Evolutionary conservation across 2,113 vertebrate species (phyloP).

Genomic region (Hemibagrus wyckioides): DNA sequence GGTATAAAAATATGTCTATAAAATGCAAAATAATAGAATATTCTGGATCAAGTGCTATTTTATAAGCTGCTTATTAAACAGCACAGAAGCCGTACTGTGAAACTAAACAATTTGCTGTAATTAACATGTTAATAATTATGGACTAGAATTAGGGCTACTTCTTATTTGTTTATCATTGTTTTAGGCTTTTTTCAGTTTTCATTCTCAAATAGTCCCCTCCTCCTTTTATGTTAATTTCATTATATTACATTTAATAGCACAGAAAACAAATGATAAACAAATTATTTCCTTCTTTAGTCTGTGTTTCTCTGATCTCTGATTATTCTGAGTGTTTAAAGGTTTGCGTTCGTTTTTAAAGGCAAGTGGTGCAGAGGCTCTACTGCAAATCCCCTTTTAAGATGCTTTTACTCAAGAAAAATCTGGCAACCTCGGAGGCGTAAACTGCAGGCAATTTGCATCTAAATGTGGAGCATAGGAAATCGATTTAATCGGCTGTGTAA

Average conservation of each 20-base stretch:
- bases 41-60: neutral
- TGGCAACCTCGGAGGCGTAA: slow-evolving; percentile 2
- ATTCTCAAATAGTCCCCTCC: neutral
- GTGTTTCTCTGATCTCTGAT: neutral
- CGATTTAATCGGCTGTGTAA: neutral
- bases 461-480: neutral
- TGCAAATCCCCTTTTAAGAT: neutral
- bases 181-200: neutral
- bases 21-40: neutral
- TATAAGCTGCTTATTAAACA: neutral
- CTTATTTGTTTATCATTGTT: neutral
- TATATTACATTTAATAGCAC: neutral
- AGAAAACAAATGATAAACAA: neutral
- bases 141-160: neutral
- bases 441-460: neutral
- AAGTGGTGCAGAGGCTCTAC: neutral
- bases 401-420: neutral
- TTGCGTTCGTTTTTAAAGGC: neutral
- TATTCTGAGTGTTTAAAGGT: neutral
- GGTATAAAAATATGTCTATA: neutral
- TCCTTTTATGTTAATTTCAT: neutral
- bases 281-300: neutral
- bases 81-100: neutral
- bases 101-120: too few relatives aligned
- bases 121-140: neutral